These are phyloP conservation scores for Melanotaenia duboulayi DNA, from an alignment of 2,113 vertebrate species.

Conservation along the genomic window DNA sequence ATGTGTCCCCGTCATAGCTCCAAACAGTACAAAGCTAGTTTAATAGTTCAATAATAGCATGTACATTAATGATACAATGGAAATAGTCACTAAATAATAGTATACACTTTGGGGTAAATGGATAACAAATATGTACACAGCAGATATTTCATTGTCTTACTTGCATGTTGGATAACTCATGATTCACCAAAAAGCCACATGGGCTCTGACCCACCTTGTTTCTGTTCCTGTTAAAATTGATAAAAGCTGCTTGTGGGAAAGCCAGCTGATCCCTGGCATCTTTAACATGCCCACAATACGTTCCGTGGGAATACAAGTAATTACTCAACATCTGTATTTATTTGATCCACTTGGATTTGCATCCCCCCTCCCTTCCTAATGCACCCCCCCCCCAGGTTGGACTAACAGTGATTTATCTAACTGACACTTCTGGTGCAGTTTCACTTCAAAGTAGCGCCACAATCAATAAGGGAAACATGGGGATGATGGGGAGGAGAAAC, in stretches of 20 bases:
- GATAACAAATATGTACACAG: background rate
- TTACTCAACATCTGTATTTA: slow-evolving; percentile 98
- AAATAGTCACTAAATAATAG: slow-evolving; percentile 1
- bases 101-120: background rate
- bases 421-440: slow-evolving; percentile 89
- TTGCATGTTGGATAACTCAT: slow-evolving; percentile 81
- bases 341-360: too few relatives aligned
- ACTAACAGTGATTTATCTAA: slow-evolving; percentile 94
- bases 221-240: slow-evolving; percentile 90
- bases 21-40: background rate
- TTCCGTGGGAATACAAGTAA: slow-evolving; percentile 96
- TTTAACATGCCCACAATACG: slow-evolving; percentile 89
- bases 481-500: slow-evolving; percentile 66
- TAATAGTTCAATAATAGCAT: background rate
- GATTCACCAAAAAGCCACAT: slow-evolving; percentile 87
- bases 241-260: slow-evolving; percentile 90
- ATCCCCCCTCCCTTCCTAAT: slow-evolving; percentile 73
- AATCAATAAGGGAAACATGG: slow-evolving; percentile 88
- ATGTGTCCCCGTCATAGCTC: background rate
- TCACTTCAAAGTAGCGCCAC: slow-evolving; percentile 85
- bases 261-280: slow-evolving; percentile 91
- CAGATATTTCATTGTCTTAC: slow-evolving; percentile 24
- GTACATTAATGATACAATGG: background rate
- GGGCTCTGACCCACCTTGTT: slow-evolving; percentile 90
- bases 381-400: slow-evolving; percentile 94